phyloP scores from a whole-genome alignment of 2,113 vertebrate species.

The Tenebrosternarchus preto region DNA sequence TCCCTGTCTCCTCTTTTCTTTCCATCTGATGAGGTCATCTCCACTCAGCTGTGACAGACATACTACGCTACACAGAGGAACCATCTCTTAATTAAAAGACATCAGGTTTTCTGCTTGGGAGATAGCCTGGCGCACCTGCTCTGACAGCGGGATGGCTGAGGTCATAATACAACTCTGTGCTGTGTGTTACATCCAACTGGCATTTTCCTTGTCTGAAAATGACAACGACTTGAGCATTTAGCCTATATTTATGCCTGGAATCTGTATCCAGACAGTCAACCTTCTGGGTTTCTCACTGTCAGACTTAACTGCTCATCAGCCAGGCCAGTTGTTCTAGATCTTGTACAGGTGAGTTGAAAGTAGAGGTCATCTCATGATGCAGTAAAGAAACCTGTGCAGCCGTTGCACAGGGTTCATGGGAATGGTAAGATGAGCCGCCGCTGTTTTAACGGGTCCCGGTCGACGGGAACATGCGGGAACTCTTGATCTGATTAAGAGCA shows the following conservation, averaged over 20 bases:
- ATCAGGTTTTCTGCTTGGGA: slow-evolving; percentile 61
- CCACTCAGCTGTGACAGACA: slow-evolving; percentile 71
- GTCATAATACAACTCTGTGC: slow-evolving; percentile 55
- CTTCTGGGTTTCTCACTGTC: too few species aligned
- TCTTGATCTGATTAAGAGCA: not conserved
- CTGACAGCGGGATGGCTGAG: slow-evolving; percentile 57
- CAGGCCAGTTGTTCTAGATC: too few species aligned
- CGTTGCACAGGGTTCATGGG: too few species aligned
- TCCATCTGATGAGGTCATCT: slow-evolving; percentile 68
- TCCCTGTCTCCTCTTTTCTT: slow-evolving; percentile 16
- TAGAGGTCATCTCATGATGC: too few species aligned
- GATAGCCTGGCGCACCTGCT: slow-evolving; percentile 60
- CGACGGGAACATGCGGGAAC: too few species aligned
- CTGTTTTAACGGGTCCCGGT: not conserved
- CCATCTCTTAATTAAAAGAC: slow-evolving; percentile 79
- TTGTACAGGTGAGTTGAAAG: too few species aligned
- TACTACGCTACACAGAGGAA: slow-evolving; percentile 68
- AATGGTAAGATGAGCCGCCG: too few species aligned
- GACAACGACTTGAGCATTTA: not conserved
- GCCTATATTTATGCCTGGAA: too few species aligned
- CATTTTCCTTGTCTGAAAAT: not conserved
- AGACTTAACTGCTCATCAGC: too few species aligned
- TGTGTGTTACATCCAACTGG: too few species aligned
- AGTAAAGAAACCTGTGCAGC: not conserved
- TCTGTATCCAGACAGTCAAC: too few species aligned